These are phyloP conservation scores for Eidolon helvum DNA, from an alignment of 2,113 vertebrate genomes.

Conservation along the genomic window DNA sequence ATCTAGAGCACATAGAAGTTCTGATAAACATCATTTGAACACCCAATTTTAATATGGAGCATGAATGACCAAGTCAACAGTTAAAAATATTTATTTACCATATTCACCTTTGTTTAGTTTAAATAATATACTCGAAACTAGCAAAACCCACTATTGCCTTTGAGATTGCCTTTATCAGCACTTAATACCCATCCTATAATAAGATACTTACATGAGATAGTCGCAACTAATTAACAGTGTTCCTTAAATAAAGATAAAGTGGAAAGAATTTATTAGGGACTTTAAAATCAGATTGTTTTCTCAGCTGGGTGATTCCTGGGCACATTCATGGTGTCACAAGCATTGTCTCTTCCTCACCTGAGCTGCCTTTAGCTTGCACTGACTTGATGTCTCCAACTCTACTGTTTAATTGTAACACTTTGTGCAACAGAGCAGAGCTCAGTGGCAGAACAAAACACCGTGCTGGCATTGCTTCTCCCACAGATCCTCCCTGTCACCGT, in stretches of 20 bases:
- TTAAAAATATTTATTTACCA: not conserved
- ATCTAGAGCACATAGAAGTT: not conserved
- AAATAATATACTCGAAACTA: conserved; percentile 21
- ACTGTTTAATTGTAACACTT: conserved; percentile 63
- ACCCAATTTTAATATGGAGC: not conserved
- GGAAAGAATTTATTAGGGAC: conserved; percentile 41
- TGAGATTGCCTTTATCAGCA: conserved; percentile 47
- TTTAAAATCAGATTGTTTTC: conserved; percentile 52
- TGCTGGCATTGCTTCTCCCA: conserved; percentile 65
- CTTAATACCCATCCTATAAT: conserved; percentile 43
- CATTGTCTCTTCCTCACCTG: not conserved
- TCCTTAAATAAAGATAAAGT: conserved; percentile 64
- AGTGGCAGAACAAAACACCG: conserved; percentile 44
- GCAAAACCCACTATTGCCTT: conserved; percentile 22
- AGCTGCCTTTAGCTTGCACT: not conserved
- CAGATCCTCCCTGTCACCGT: conserved; percentile 68
- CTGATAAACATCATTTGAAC: not conserved
- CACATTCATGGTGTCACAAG: not conserved
- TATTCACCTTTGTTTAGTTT: conserved; percentile 15
- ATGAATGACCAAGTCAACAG: not conserved
- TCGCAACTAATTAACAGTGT: conserved; percentile 22
- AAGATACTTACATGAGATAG: conserved; percentile 65
- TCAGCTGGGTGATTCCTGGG: not conserved
- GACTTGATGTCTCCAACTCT: conserved; percentile 48
- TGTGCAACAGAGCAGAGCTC: conserved; percentile 61